These are phyloP conservation scores for Raja brachyura DNA, from an alignment of 2,113 vertebrate species.

Conservation along the genomic window DNA sequence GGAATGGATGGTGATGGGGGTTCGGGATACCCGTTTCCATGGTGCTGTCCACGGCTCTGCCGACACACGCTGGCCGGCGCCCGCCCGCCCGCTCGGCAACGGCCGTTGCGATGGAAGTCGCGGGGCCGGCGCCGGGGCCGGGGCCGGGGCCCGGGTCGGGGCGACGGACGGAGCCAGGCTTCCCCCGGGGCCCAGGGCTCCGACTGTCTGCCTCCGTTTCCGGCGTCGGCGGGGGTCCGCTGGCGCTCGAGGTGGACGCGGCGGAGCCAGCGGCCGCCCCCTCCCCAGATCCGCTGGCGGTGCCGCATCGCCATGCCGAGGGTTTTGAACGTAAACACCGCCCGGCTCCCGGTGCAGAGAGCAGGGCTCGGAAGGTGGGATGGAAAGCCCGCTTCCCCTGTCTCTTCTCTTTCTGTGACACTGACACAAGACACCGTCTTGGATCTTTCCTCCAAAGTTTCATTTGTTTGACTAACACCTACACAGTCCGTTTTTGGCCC, in stretches of 20 bases:
- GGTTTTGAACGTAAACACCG: neutral
- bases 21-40: neutral
- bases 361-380: neutral
- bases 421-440: no score
- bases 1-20: no score
- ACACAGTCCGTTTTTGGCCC: neutral
- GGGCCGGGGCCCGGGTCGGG: neutral
- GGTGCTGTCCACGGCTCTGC: neutral
- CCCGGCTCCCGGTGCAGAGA: neutral
- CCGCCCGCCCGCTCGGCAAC: neutral
- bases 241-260: no score
- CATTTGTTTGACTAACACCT: neutral
- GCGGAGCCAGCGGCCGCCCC: no score
- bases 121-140: neutral
- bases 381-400: neutral
- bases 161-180: neutral
- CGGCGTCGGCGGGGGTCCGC: no score
- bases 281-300: no score
- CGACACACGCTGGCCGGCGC: no score
- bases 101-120: slow-evolving; percentile 13
- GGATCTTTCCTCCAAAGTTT: neutral
- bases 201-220: neutral
- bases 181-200: neutral
- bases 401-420: neutral
- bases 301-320: no score